These are phyloP conservation scores for Agrochola macilenta DNA, from an alignment of 2,888 invertebrate genomes.

Conservation along the genomic window DNA sequence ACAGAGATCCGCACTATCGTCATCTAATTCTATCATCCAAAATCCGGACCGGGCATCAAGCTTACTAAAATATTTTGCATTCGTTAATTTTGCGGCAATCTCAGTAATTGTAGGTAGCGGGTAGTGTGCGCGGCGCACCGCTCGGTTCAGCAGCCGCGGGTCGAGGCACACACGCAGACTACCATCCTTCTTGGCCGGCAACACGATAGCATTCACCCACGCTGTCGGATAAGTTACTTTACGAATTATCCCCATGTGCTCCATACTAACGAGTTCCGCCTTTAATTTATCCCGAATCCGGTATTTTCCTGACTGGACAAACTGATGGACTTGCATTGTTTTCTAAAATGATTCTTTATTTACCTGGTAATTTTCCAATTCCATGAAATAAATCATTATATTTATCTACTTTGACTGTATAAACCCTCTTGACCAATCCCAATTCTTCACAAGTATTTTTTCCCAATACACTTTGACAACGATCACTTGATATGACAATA, in stretches of 20 bases:
- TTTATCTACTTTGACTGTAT: background rate
- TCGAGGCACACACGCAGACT: background rate
- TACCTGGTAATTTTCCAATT: background rate
- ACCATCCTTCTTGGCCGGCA: background rate
- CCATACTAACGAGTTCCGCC: background rate
- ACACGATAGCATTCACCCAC: background rate
- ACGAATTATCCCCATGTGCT: background rate
- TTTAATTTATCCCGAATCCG: slow-evolving; percentile 1
- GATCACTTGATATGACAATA: background rate
- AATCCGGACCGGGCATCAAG: no score
- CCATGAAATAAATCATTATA: slow-evolving; percentile 8
- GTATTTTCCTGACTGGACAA: background rate
- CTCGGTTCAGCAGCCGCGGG: background rate
- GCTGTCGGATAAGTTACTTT: slow-evolving; percentile 1
- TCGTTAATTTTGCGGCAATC: no score
- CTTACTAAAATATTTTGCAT: no score
- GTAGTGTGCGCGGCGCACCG: background rate
- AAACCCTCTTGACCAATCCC: background rate
- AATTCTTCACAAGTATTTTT: background rate
- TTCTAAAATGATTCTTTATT: background rate
- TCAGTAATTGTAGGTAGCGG: background rate
- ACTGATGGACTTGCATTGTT: background rate
- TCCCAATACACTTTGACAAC: background rate
- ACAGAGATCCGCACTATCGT: no score
- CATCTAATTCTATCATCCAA: no score